phyloP scores from a whole-genome alignment of 2,797 vertebrate species.

The Varecia variegata region DNA sequence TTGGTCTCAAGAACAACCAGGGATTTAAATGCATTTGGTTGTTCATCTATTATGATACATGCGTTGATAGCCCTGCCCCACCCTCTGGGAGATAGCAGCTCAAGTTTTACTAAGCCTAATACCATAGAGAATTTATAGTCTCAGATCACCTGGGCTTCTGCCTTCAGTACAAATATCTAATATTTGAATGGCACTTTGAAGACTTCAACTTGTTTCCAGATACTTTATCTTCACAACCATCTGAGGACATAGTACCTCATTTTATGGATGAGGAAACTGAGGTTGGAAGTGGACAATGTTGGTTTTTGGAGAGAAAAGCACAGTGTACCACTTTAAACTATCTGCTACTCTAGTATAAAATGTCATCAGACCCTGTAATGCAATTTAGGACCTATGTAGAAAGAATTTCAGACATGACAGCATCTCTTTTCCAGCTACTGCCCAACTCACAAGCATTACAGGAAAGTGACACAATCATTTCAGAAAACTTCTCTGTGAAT shows the following conservation, averaged over 20 bases:
- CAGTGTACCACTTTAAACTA: background rate
- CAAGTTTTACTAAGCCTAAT: background rate
- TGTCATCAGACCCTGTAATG: background rate
- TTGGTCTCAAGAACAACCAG: background rate
- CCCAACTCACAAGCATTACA: background rate
- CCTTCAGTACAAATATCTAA: background rate
- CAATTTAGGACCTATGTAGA: background rate
- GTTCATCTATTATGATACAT: background rate
- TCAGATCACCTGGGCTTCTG: background rate
- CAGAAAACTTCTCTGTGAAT: background rate
- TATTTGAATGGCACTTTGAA: background rate
- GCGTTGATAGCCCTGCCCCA: background rate
- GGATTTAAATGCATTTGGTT: background rate
- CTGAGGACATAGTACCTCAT: background rate
- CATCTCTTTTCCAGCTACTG: background rate
- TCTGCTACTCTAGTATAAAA: background rate
- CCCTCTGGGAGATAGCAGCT: background rate
- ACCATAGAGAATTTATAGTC: background rate
- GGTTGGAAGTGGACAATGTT: background rate
- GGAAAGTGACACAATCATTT: background rate
- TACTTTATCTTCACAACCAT: background rate
- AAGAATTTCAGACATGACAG: background rate
- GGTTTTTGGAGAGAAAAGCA: background rate
- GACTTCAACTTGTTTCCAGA: background rate
- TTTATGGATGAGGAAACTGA: background rate